phyloP scores from a whole-genome alignment of 2,113 vertebrate species.

The Fukomys damarensis region DNA sequence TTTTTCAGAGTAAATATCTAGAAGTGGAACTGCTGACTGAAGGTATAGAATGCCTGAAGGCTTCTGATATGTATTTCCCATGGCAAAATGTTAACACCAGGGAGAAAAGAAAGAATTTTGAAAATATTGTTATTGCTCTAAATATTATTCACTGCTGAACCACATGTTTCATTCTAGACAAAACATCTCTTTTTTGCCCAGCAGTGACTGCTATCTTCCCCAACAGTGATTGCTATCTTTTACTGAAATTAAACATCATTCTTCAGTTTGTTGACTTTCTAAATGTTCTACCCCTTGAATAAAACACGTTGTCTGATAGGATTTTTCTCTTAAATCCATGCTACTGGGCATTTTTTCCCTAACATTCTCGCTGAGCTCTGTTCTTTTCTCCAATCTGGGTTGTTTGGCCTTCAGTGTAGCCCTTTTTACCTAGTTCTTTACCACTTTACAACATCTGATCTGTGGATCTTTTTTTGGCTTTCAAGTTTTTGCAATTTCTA shows the following conservation, averaged over 20 bases:
- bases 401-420: not conserved
- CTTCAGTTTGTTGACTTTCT: not conserved
- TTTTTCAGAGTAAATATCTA: not conserved
- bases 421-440: not conserved
- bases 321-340: not conserved
- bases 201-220: not conserved
- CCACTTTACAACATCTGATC: not conserved
- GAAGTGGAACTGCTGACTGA: not conserved
- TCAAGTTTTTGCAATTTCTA: not conserved
- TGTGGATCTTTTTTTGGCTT: not conserved
- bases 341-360: too few species aligned
- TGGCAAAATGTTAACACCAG: not conserved
- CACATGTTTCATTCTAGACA: not conserved
- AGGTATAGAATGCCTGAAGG: not conserved
- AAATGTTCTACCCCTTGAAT: not conserved
- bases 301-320: not conserved
- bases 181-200: not conserved
- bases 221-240: too few species aligned
- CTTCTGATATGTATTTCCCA: not conserved
- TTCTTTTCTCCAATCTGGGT: not conserved
- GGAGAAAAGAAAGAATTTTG: not conserved
- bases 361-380: not conserved
- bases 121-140: not conserved
- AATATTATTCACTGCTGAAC: not conserved
- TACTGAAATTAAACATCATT: not conserved